Conservation (phyloP, 1,140 invertebrate species). For the Drosophila lacertosa region DNA sequence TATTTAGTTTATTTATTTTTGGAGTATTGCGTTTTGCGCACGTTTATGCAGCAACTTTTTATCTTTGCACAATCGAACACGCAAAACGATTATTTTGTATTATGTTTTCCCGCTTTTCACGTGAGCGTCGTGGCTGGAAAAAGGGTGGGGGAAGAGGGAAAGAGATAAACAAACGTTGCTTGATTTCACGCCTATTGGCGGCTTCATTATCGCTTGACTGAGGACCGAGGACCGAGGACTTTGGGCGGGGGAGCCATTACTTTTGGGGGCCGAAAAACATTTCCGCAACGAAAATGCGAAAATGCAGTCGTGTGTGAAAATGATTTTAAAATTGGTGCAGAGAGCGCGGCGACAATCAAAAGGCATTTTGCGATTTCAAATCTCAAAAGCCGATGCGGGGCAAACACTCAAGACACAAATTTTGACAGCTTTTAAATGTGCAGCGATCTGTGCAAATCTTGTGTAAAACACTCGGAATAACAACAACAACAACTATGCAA, state of each 20-base stretch:
- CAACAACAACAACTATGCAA: slow-evolving; percentile 23
- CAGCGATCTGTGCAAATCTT: slow-evolving; percentile 59
- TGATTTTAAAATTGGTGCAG: slow-evolving; percentile 77
- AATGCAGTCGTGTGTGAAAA: slow-evolving; percentile 80
- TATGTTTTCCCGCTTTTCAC: background rate
- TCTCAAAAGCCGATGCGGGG: slow-evolving; percentile 33
- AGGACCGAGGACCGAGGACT: background rate
- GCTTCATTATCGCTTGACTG: slow-evolving; percentile 55
- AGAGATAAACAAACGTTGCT: slow-evolving; percentile 39
- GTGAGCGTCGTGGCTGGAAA: no score
- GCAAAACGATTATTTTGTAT: slow-evolving; percentile 36
- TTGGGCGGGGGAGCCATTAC: slow-evolving; percentile 35
- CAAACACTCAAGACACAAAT: slow-evolving; percentile 57
- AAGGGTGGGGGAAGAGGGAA: background rate
- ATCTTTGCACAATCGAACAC: slow-evolving; percentile 66
- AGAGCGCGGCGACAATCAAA: slow-evolving; percentile 75
- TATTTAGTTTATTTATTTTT: slow-evolving; percentile 30
- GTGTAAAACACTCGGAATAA: slow-evolving; percentile 26
- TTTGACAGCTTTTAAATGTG: slow-evolving; percentile 81
- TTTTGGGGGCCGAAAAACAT: slow-evolving; percentile 61
- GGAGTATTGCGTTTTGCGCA: slow-evolving; percentile 22
- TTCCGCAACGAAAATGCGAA: slow-evolving; percentile 57
- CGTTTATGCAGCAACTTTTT: slow-evolving; percentile 42
- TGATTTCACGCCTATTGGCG: slow-evolving; percentile 52
- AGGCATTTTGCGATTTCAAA: slow-evolving; percentile 57